Evolutionary conservation across 2,888 invertebrate genomes (phyloP).

Genomic region (Heliconius hortense): DNA sequence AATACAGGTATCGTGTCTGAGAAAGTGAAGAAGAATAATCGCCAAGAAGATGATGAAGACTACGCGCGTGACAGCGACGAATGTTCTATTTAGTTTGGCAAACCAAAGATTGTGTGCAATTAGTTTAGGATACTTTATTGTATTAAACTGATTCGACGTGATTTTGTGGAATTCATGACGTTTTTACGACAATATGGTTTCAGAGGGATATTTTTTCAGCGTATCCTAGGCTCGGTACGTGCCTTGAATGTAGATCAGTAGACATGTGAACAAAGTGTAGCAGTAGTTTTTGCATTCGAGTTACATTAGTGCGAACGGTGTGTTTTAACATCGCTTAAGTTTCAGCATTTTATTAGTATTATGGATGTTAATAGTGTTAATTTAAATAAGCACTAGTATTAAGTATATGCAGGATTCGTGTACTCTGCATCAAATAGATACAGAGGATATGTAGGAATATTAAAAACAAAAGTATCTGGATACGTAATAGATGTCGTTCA

Average conservation of each 20-base stretch:
- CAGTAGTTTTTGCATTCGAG: conserved; percentile 46
- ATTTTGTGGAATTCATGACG: conserved; percentile 51
- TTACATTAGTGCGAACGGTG: conserved; percentile 44
- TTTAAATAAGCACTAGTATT: conserved; percentile 52
- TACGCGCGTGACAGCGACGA: conserved; percentile 83
- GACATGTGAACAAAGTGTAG: conserved; percentile 48
- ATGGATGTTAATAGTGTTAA: conserved; percentile 53
- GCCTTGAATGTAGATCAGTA: conserved; percentile 65
- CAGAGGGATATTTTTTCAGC: conserved; percentile 76
- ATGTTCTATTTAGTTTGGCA: conserved; percentile 80
- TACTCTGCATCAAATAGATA: conserved; percentile 1
- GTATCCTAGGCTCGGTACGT: conserved; percentile 73
- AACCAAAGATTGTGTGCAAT: conserved; percentile 26
- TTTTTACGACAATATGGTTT: conserved; percentile 46
- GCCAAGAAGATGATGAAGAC: conserved; percentile 72
- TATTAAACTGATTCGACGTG: conserved; percentile 13
- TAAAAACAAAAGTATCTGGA: neutral
- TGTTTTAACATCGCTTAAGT: conserved; percentile 61
- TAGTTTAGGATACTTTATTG: conserved; percentile 40
- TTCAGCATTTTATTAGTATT: conserved; percentile 71
- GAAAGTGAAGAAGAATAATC: conserved; percentile 61
- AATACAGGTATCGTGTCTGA: conserved; percentile 72
- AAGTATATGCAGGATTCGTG: conserved; percentile 46
- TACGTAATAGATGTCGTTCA: neutral
- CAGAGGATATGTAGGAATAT: neutral